phyloP scores from a whole-genome alignment of 1,140 invertebrate species.

The Rhynchophorus ferrugineus region DNA sequence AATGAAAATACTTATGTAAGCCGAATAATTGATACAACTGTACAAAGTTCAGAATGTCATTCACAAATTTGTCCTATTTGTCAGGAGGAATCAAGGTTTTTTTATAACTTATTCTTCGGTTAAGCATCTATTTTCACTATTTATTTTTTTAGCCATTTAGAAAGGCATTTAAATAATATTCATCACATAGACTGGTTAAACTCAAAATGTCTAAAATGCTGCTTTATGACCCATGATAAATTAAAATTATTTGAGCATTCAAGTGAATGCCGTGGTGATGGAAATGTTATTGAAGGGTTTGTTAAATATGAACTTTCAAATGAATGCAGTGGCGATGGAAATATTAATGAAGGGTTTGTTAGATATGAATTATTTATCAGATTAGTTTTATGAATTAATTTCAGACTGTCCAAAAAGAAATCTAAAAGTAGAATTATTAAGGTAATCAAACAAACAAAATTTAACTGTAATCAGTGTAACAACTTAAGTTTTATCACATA shows the following conservation, averaged over 20 bases:
- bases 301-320: background rate
- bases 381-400: too few relatives aligned
- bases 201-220: conserved; percentile 7
- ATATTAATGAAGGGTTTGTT: background rate
- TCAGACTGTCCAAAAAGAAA: too few relatives aligned
- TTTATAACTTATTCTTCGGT: too few relatives aligned
- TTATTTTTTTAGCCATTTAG: conserved; percentile 1
- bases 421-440: too few relatives aligned
- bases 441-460: too few relatives aligned
- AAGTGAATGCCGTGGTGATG: background rate
- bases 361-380: background rate
- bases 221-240: background rate
- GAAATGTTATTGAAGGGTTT: background rate
- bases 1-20: too few relatives aligned
- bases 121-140: too few relatives aligned
- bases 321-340: background rate
- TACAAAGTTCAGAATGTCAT: too few relatives aligned
- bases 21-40: too few relatives aligned
- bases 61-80: conserved; percentile 1
- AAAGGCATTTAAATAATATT: background rate
- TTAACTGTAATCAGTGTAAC: conserved; percentile 8
- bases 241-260: conserved; percentile 5
- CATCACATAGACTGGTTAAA: conserved; percentile 8
- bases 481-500: conserved; percentile 1
- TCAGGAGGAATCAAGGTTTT: background rate